phyloP scores from a whole-genome alignment of 2,113 vertebrate species.

The Atherinomorus stipes region DNA sequence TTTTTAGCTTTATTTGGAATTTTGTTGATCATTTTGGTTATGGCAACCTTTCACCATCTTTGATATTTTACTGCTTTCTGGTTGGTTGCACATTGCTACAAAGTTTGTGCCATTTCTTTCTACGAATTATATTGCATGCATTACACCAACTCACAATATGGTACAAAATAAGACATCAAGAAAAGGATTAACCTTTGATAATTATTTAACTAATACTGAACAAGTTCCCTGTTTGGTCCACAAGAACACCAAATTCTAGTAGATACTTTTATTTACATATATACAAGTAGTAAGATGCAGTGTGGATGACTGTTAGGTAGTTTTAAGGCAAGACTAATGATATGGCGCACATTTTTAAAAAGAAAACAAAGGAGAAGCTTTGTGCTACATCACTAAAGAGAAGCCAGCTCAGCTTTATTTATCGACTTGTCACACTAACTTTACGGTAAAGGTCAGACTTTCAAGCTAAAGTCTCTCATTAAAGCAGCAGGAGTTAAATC shows the following conservation, averaged over 20 bases:
- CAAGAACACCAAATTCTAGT: constrained; percentile 60
- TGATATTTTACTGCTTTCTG: neutral
- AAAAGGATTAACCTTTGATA: constrained; percentile 50
- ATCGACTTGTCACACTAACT: constrained; percentile 23
- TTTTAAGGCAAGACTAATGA: constrained; percentile 78
- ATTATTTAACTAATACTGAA: constrained; percentile 61
- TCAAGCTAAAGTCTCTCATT: constrained; percentile 4
- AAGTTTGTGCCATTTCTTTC: constrained; percentile 15
- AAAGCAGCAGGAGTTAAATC: constrained; percentile 11
- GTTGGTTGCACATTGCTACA: constrained; percentile 43
- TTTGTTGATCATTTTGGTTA: constrained; percentile 1
- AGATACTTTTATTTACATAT: constrained; percentile 74
- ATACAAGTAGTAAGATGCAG: constrained; percentile 59
- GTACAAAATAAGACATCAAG: constrained; percentile 52
- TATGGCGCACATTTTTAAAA: constrained; percentile 44
- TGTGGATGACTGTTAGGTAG: constrained; percentile 57
- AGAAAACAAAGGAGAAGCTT: constrained; percentile 16
- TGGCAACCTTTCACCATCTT: constrained; percentile 4
- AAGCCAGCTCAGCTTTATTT: constrained; percentile 38
- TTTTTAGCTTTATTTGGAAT: neutral
- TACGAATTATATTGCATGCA: constrained; percentile 46
- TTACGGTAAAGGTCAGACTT: constrained; percentile 29
- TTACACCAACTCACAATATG: constrained; percentile 40
- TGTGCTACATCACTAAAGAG: constrained; percentile 69
- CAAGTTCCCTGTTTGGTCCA: constrained; percentile 67